A percentile compares a stretch with the other conserved stretches of the same genome.
These are phyloP conservation scores for Anodontia alba DNA, from an alignment of 2,888 invertebrate species.

Conservation along the genomic window DNA sequence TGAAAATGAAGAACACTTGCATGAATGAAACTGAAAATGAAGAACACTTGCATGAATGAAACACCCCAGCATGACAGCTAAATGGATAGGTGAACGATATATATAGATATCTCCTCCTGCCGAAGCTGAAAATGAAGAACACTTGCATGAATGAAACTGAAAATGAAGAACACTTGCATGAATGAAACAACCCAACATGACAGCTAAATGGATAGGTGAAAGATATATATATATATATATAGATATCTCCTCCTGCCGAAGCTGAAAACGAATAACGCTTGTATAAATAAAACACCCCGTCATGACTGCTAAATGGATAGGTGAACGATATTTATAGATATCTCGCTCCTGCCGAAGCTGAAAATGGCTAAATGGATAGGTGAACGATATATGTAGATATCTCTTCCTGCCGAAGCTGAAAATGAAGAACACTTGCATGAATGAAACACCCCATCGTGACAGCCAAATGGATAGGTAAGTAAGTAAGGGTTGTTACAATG, in stretches of 20 bases:
- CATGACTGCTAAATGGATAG: slow-evolving; percentile 63
- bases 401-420: slow-evolving; percentile 37
- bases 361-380: slow-evolving; percentile 57
- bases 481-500: no score
- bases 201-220: slow-evolving; percentile 62
- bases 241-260: no score
- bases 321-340: slow-evolving; percentile 62
- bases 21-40: background rate
- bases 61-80: slow-evolving; percentile 65
- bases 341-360: slow-evolving; percentile 40
- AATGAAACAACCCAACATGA: slow-evolving; percentile 67
- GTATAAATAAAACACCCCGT: no score
- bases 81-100: slow-evolving; percentile 62
- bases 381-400: slow-evolving; percentile 62
- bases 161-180: no score
- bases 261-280: no score
- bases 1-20: no score
- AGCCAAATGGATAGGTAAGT: slow-evolving; percentile 64
- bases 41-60: no score
- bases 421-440: no score
- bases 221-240: slow-evolving; percentile 63
- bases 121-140: background rate
- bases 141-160: no score
- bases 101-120: slow-evolving; percentile 57
- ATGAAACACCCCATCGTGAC: slow-evolving; percentile 67